A percentile compares a stretch with the other conserved stretches of the same genome.
phyloP scores from a whole-genome alignment of 2,888 invertebrate species.

The Zele albiditarsus region DNA sequence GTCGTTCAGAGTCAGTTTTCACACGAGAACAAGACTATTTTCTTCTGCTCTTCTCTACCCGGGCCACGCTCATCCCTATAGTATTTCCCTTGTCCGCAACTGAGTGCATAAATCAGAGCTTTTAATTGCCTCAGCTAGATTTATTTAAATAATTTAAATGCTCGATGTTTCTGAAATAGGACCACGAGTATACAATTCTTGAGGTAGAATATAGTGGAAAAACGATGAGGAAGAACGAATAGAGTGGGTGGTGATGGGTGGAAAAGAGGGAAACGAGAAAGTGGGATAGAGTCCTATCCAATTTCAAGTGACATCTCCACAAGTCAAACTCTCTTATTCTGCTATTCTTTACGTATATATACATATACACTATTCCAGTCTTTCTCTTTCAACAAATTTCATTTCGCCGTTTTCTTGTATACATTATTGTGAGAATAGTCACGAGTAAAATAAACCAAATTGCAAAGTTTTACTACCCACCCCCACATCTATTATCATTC shows the following conservation, averaged over 20 bases:
- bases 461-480: conserved; percentile 30
- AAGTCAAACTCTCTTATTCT: conserved; percentile 5
- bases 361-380: not conserved
- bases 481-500: conserved; percentile 36
- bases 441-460: conserved; percentile 21
- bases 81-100: conserved; percentile 41
- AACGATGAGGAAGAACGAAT: not conserved
- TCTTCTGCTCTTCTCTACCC: conserved; percentile 32
- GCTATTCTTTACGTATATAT: not conserved
- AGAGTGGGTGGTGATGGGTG: not conserved
- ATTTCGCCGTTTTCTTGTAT: conserved; percentile 15
- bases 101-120: conserved; percentile 61
- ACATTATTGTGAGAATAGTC: conserved; percentile 1
- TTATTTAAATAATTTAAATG: conserved; percentile 66
- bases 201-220: not conserved
- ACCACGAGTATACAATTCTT: conserved; percentile 21
- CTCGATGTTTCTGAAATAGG: conserved; percentile 41
- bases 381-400: not conserved
- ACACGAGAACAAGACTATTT: conserved; percentile 39
- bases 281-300: conserved; percentile 20
- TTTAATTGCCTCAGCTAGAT: conserved; percentile 65
- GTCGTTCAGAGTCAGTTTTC: conserved; percentile 38
- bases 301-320: conserved; percentile 18
- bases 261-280: not conserved
- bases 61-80: conserved; percentile 43